Conservation (phyloP, 2,797 vertebrate species). For the Pristis pectinata region DNA sequence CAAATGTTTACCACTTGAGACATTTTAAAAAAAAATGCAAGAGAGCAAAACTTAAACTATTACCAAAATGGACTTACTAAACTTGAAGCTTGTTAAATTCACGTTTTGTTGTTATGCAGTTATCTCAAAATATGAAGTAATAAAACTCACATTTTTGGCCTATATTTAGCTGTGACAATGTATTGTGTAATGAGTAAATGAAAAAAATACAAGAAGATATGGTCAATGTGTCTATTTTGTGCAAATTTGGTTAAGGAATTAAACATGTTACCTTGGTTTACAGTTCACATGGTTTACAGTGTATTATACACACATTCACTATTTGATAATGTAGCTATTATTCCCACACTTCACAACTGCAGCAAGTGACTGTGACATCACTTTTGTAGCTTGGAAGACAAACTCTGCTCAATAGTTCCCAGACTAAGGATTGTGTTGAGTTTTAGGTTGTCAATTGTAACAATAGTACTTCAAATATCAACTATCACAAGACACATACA, state of each 20-base stretch:
- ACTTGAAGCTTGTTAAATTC: background rate
- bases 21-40: too few species aligned
- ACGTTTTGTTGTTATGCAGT: background rate
- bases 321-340: background rate
- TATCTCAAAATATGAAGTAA: background rate
- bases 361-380: background rate
- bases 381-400: background rate
- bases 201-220: background rate
- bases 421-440: background rate
- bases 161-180: background rate
- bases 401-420: background rate
- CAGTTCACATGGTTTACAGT: background rate
- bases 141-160: background rate
- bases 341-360: background rate
- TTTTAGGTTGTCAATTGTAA: background rate
- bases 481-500: background rate
- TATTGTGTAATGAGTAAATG: conserved; percentile 5
- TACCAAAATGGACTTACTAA: too few species aligned
- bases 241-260: background rate
- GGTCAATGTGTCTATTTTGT: background rate
- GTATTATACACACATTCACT: too few species aligned
- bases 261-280: too few species aligned
- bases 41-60: background rate
- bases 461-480: background rate
- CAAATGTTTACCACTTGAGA: too few species aligned